Evolutionary conservation across 2,888 invertebrate genomes (phyloP).

Genomic region (Ctenicera cuprea): DNA sequence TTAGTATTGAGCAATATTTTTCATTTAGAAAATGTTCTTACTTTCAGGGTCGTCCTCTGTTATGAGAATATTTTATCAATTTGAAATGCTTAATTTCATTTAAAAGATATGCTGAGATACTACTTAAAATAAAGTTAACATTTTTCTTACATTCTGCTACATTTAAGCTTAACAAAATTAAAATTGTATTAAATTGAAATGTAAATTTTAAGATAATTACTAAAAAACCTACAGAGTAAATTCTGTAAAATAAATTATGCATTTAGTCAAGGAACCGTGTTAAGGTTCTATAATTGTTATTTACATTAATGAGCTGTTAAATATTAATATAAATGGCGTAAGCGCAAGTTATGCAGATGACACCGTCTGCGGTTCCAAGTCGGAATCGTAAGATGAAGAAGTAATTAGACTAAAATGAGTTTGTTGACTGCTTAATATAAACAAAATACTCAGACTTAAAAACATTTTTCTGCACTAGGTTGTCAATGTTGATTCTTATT

Average conservation of each 20-base stretch:
- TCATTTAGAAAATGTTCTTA: too few relatives aligned
- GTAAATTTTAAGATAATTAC: too few relatives aligned
- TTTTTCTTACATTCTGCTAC: too few relatives aligned
- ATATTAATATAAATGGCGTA: constrained; percentile 32
- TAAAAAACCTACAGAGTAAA: constrained; percentile 1
- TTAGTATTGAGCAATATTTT: too few relatives aligned
- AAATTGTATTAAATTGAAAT: too few relatives aligned
- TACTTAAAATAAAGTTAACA: too few relatives aligned
- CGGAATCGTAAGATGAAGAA: constrained; percentile 18
- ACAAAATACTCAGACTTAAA: neutral
- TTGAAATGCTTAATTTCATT: too few relatives aligned
- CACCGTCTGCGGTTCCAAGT: constrained; percentile 5
- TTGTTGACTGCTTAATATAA: constrained; percentile 15
- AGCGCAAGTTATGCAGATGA: constrained; percentile 21
- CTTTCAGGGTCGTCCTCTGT: too few relatives aligned
- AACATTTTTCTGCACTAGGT: neutral
- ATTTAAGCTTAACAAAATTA: too few relatives aligned
- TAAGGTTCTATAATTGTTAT: constrained; percentile 28
- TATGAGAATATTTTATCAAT: too few relatives aligned
- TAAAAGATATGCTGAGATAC: too few relatives aligned
- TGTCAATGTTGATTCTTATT: too few relatives aligned
- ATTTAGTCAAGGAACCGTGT: constrained; percentile 28
- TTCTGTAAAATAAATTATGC: constrained; percentile 27
- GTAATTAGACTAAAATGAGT: constrained; percentile 9
- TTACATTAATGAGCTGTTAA: constrained; percentile 33